phyloP scores from a whole-genome alignment of 2,113 vertebrate species.

The Rhipidura dahli region DNA sequence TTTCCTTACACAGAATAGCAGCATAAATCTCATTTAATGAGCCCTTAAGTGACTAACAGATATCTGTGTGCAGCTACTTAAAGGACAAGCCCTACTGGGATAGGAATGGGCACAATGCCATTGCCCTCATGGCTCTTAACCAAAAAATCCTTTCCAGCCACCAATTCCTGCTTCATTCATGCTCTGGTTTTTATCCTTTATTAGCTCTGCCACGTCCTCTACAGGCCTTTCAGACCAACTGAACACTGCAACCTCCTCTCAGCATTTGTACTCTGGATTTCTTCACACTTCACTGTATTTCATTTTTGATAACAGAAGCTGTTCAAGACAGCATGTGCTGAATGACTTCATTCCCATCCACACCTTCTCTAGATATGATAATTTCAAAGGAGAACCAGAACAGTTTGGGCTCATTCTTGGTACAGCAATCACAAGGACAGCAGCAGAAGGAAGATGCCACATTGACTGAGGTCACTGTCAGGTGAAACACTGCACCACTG shows the following conservation, averaged over 20 bases:
- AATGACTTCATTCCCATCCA: neutral
- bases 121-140: neutral
- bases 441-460: neutral
- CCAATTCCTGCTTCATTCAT: neutral
- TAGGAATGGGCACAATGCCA: neutral
- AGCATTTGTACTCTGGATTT: neutral
- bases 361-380: neutral
- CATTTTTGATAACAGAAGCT: neutral
- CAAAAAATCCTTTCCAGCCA: neutral
- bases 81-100: neutral
- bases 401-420: neutral
- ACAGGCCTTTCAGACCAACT: neutral
- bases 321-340: neutral
- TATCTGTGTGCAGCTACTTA: neutral
- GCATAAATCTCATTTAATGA: neutral
- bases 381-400: neutral
- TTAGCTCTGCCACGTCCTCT: constrained; percentile 2
- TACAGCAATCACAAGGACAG: neutral
- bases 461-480: neutral
- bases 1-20: neutral
- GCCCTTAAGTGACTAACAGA: neutral
- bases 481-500: neutral
- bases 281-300: neutral
- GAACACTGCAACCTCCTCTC: neutral
- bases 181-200: neutral